phyloP scores from a whole-genome alignment of 2,888 invertebrate genomes.

The Limnephilus auricula region DNA sequence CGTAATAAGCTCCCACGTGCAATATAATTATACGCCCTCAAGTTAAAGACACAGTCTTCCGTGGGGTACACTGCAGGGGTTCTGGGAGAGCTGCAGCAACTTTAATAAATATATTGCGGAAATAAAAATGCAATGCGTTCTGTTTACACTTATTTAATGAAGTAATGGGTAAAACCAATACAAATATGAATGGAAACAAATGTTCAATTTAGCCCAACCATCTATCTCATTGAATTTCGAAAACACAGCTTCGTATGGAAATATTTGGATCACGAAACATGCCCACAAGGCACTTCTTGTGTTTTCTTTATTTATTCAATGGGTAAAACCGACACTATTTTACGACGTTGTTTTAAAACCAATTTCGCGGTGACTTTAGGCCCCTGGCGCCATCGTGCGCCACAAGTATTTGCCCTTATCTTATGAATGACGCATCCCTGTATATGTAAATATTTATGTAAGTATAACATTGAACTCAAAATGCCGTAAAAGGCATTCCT shows the following conservation, averaged over 20 bases:
- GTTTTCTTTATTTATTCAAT: too few relatives aligned
- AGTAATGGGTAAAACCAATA: too few relatives aligned
- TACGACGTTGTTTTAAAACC: too few relatives aligned
- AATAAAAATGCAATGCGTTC: background rate
- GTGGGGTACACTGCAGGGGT: background rate
- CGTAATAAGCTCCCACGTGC: background rate
- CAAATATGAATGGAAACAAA: too few relatives aligned
- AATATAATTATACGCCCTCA: background rate
- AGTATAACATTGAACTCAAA: background rate
- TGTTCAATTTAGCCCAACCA: too few relatives aligned
- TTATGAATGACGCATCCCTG: background rate
- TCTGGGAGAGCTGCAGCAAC: background rate
- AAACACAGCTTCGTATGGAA: too few relatives aligned
- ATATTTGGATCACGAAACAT: too few relatives aligned
- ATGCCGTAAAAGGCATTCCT: conserved; percentile 15
- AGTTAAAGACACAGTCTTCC: background rate
- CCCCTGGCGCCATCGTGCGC: background rate
- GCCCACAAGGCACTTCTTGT: too few relatives aligned
- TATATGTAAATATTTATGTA: conserved; percentile 22
- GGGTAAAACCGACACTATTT: too few relatives aligned
- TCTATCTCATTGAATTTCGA: too few relatives aligned
- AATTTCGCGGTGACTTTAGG: too few relatives aligned
- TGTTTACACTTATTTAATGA: background rate
- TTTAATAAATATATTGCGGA: background rate
- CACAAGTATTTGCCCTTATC: background rate